Base-by-base conservation (phyloP, 1,140 invertebrate genomes). In the Aphaenogaster floridana region DNA sequence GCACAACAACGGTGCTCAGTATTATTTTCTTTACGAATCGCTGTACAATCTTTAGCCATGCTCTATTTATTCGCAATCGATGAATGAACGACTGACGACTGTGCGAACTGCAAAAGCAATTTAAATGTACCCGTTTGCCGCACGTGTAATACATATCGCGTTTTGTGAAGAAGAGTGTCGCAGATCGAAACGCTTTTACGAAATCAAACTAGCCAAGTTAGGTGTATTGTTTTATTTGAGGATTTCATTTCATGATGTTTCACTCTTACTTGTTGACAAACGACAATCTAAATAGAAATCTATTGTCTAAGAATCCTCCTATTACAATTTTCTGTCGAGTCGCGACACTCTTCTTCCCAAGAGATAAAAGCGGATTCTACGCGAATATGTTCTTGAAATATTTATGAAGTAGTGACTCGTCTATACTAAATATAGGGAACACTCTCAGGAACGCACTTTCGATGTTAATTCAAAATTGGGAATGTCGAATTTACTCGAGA, bases 11-110 rank as follows among this genome's bases (percentile, higher is more conserved):
- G 36, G 28, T 76, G 69, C 42, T 76, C 80, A 84, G 69, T 84
- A 84, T 84, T 84, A 84, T 76, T 84, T 84, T 76, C 5, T 76
- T 42, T 61, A 45, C 34, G 17, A 61, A 61, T 76, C 28, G 39
- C 15, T 45, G 21, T 81, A 57, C 54, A 39, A 74, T 61, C 61
- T 61, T 74, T 61, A 61, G 28, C n/a, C 54, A 21, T 7, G 28
- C 45, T 84, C 42, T 74, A 83, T 76, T 50, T 76, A 50, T 76
- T 84, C 17, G 28, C 42, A 34, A 72, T 15, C 42, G 52, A 83
- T 83, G 66, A 83, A 72, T 83, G 52, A 28, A 83, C 17, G 68
- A 74, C 28, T 74, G 80, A 84, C 68, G 34, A 8, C 2, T 48
- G 34, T 74, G 42, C 13, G 7, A 71, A 83, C 21, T 61, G 17